Evolutionary conservation across 2,113 vertebrate genomes (phyloP).

Genomic region (Xenus cinereus): DNA sequence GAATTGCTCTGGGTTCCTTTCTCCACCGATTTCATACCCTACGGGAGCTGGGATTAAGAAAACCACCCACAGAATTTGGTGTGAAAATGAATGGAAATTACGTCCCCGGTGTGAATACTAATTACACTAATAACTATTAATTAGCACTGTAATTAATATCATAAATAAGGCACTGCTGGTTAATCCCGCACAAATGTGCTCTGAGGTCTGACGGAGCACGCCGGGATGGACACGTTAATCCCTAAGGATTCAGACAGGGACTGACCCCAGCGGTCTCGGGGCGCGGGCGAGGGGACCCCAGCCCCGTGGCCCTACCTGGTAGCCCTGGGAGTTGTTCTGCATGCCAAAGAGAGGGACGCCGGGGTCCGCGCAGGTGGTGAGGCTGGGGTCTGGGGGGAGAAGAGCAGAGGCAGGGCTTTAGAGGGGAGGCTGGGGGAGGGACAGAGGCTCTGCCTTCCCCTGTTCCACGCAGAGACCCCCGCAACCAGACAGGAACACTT

Average conservation of each 20-base stretch:
- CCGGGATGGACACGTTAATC: rapidly evolving
- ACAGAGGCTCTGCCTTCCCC: neutral
- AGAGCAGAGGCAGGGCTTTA: neutral
- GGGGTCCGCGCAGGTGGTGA: slow-evolving; percentile 89
- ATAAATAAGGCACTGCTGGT: neutral
- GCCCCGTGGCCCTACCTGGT: slow-evolving; percentile 77
- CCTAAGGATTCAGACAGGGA: rapidly evolving
- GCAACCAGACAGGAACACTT: rapidly evolving
- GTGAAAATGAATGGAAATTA: neutral
- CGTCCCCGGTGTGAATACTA: neutral
- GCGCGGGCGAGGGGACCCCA: rapidly evolving
- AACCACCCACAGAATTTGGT: neutral
- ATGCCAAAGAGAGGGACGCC: slow-evolving; percentile 88
- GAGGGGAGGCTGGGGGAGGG: rapidly evolving
- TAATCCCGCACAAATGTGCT: neutral
- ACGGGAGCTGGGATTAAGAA: neutral
- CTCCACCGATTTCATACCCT: neutral
- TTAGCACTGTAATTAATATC: neutral
- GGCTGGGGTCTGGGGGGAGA: slow-evolving; percentile 82
- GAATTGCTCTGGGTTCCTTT: neutral
- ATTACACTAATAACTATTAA: neutral
- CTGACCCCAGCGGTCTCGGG: rapidly evolving
- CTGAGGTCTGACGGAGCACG: rapidly evolving
- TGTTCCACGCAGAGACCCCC: neutral
- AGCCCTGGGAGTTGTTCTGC: slow-evolving; percentile 96